Base-by-base conservation (phyloP, 1,140 invertebrate species). In the Nixonia krombeini region DNA sequence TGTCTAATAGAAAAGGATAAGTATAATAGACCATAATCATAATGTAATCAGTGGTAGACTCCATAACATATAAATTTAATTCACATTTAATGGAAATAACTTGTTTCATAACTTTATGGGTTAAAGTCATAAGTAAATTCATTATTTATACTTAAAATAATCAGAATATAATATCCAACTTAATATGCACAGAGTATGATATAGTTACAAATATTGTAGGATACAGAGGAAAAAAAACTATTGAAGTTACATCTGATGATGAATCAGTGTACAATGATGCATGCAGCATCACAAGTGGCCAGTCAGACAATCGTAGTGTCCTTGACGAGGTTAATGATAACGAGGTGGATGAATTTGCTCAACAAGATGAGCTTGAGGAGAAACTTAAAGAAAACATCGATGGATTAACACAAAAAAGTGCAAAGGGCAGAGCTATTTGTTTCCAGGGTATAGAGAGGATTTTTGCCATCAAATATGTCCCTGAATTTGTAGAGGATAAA, bases 331-430 rank as follows among this genome's bases (percentile, higher is more conserved):
- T 82, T 17, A 84, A 86, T 13, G 73, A 79, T 55, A 87, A 87
- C 33, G 87, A 87, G 42, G 83, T 86, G 28, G 89, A 89, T 37
- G 89, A 90, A 47, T 76, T 88, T 7, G 82, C 86, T 41, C 85
- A 87, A 57, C 87, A 87, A 58, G 95, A 97, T 76, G 89, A 91
- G 29, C 92, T 96, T 73, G 96, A 98, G 82, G 95, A 97, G 42
- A 95, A 96, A 82, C 84, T 98, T 10, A 88, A 90, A 15, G 93
- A 96, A 73, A 89, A 91, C 0, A 90, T 98, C 37, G 96, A 98
- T 78, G 92, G 91, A 17, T 84, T 96, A 4, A 90, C 89, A 1
- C 91, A 96, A 61, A 95, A 96, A 75, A 94, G 94, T 56, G 90
- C 91, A 1, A 94, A 95, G 64, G 91, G 91, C 4, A 88, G 96